Evolutionary conservation across 2,797 vertebrate species (phyloP).

Genomic region (Leptatherina wallacei): DNA sequence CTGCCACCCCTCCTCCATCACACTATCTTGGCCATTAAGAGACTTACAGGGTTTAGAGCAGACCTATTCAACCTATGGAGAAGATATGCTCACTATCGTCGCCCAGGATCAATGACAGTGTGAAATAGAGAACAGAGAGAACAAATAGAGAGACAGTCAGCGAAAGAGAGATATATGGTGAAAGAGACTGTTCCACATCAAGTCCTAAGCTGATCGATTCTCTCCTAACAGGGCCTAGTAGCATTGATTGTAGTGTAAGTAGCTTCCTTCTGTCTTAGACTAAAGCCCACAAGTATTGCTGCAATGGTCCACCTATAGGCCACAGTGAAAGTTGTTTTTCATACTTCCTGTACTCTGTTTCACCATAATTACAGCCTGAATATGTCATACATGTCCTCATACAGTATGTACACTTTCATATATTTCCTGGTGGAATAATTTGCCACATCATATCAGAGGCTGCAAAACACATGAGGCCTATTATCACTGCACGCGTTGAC

Average conservation of each 20-base stretch:
- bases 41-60: slow-evolving; percentile 52
- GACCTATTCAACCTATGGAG: slow-evolving; percentile 60
- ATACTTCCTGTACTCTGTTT: slow-evolving; percentile 8
- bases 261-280: slow-evolving; percentile 71
- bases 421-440: slow-evolving; percentile 51
- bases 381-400: slow-evolving; percentile 1
- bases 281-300: slow-evolving; percentile 55
- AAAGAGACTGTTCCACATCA: slow-evolving; percentile 72
- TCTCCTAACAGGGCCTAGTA: slow-evolving; percentile 73
- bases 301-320: slow-evolving; percentile 37
- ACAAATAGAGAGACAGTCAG: slow-evolving; percentile 58
- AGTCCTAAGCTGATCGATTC: slow-evolving; percentile 79
- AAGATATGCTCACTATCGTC: slow-evolving; percentile 60
- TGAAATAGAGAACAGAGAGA: slow-evolving; percentile 45
- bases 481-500: slow-evolving; percentile 49
- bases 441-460: slow-evolving; percentile 30
- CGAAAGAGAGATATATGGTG: slow-evolving; percentile 50
- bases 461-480: slow-evolving; percentile 12
- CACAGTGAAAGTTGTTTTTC: slow-evolving; percentile 29
- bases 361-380: slow-evolving; percentile 13
- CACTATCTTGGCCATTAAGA: slow-evolving; percentile 54
- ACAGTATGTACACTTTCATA: slow-evolving; percentile 24
- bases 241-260: slow-evolving; percentile 80
- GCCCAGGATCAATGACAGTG: slow-evolving; percentile 61
- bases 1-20: slow-evolving; percentile 1